Percentiles rank a stretch among this genome's conserved stretches.
Conservation (phyloP, 2,888 invertebrate species). For the Brachyptera risi region DNA sequence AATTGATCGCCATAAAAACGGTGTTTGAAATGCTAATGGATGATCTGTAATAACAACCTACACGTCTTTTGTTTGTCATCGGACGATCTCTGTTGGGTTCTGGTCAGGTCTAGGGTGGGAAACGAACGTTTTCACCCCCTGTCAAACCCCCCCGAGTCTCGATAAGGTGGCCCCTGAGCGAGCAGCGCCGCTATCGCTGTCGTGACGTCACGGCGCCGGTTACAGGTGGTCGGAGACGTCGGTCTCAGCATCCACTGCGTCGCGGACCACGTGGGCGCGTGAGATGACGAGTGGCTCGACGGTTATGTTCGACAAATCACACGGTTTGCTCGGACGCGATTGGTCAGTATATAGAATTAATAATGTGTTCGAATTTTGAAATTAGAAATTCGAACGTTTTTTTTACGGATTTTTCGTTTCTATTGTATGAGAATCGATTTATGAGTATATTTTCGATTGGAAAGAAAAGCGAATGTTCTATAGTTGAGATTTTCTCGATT, state of each 20-base stretch:
- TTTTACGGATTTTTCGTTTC: too few relatives aligned
- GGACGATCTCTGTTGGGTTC: too few relatives aligned
- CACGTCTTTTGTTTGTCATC: slow-evolving; percentile 11
- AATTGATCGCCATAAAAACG: too few relatives aligned
- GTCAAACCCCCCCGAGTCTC: slow-evolving; percentile 15
- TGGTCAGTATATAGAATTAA: too few relatives aligned
- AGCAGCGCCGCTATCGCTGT: not conserved
- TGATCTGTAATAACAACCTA: not conserved
- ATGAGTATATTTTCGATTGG: too few relatives aligned
- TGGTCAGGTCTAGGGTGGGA: too few relatives aligned
- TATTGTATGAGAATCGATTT: too few relatives aligned
- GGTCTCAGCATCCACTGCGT: slow-evolving; percentile 11
- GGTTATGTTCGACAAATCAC: not conserved
- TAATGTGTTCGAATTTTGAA: too few relatives aligned
- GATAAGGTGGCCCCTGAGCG: slow-evolving; percentile 13
- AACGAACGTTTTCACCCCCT: not conserved
- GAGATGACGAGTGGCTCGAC: not conserved
- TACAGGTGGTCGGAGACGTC: too few relatives aligned
- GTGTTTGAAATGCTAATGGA: not conserved
- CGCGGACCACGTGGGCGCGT: not conserved
- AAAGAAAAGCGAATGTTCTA: too few relatives aligned
- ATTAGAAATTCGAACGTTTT: too few relatives aligned
- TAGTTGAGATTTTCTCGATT: too few relatives aligned
- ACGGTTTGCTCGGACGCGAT: not conserved
- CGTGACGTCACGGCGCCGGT: not conserved